Conservation (phyloP, 2,888 invertebrate species). For the Coenonympha glycerion region DNA sequence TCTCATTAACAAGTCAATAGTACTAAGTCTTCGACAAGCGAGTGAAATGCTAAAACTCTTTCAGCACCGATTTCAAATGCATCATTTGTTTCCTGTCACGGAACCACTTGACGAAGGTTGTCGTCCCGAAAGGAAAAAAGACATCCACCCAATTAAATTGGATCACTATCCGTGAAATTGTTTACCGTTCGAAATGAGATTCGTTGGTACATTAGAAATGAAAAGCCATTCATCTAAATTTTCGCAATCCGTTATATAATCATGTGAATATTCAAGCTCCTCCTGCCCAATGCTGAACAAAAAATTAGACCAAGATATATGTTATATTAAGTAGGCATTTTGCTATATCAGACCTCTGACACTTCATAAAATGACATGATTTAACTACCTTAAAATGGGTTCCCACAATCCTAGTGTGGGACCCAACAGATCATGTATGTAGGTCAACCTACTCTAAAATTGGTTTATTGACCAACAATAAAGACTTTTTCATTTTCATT, state of each 20-base stretch:
- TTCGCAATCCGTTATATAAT: background rate
- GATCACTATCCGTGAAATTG: slow-evolving; percentile 70
- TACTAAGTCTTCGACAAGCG: slow-evolving; percentile 14
- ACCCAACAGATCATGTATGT: too few relatives aligned
- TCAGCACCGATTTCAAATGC: slow-evolving; percentile 44
- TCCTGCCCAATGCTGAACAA: too few relatives aligned
- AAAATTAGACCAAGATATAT: too few relatives aligned
- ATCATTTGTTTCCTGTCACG: slow-evolving; percentile 67
- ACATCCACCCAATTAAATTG: slow-evolving; percentile 70
- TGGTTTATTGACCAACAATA: too few relatives aligned
- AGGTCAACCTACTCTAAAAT: too few relatives aligned
- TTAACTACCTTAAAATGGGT: too few relatives aligned
- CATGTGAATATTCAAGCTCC: background rate
- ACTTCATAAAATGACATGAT: too few relatives aligned
- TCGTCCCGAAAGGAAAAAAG: slow-evolving; percentile 55
- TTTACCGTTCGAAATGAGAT: slow-evolving; percentile 62
- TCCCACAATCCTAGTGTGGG: too few relatives aligned
- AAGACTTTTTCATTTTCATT: too few relatives aligned
- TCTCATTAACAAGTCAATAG: slow-evolving; percentile 15
- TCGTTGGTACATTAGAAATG: slow-evolving; percentile 29
- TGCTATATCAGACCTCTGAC: too few relatives aligned
- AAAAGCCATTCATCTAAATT: slow-evolving; percentile 23
- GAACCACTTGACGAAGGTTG: slow-evolving; percentile 61
- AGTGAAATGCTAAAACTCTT: slow-evolving; percentile 27
- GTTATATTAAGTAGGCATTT: too few relatives aligned